Conservation (phyloP, 1,140 invertebrate species). For the Bradysia coprophila region DNA sequence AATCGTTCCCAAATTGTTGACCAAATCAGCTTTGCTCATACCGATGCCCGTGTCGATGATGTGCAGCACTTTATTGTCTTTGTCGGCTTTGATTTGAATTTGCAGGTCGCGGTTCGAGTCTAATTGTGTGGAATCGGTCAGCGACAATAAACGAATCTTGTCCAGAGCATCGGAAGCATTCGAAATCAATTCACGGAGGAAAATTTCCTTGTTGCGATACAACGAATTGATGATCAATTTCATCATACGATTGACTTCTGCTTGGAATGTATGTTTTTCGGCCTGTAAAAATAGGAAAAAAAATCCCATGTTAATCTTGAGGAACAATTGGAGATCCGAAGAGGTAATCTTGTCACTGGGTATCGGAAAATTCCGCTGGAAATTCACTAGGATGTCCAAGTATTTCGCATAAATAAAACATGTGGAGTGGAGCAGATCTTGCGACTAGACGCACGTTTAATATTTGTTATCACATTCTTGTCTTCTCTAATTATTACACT, state of each 20-base stretch:
- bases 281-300: slow-evolving; percentile 23
- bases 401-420: too few relatives aligned
- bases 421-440: too few relatives aligned
- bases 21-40: slow-evolving; percentile 90
- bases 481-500: too few relatives aligned
- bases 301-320: not conserved
- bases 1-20: slow-evolving; percentile 96
- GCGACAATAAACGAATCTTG: slow-evolving; percentile 81
- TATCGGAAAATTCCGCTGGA: not conserved
- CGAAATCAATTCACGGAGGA: slow-evolving; percentile 91
- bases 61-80: slow-evolving; percentile 84
- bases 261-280: slow-evolving; percentile 88
- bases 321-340: not conserved
- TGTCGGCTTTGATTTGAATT: slow-evolving; percentile 92
- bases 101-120: slow-evolving; percentile 63
- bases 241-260: slow-evolving; percentile 98
- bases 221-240: slow-evolving; percentile 98
- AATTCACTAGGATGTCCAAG: not conserved
- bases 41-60: slow-evolving; percentile 96
- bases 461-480: too few relatives aligned
- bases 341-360: not conserved
- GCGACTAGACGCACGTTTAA: too few relatives aligned
- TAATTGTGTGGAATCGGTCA: slow-evolving; percentile 70
- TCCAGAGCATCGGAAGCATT: slow-evolving; percentile 93
- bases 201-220: slow-evolving; percentile 98